Evolutionary conservation across 2,797 vertebrate genomes (phyloP), one percentile per base, ranked within the genome.

Genomic region (Hypotaenidia okinawae): DNA sequence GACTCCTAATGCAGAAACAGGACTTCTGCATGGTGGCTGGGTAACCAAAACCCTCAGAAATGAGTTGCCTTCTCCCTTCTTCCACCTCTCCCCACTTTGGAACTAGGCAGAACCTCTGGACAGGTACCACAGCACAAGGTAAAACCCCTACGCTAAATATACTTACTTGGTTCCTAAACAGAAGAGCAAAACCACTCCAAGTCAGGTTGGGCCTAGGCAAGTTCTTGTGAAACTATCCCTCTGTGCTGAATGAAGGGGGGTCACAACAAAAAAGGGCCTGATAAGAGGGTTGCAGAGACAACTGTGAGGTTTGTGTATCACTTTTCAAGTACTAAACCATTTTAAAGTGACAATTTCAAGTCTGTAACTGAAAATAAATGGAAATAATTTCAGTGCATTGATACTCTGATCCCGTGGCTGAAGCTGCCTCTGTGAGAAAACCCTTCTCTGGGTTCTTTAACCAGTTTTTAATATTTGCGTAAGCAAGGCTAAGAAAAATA

Each of bases 111-210:
- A 63, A 74, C 10, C 28, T 69, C 66, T n/a, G 32, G 25, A 74
- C 24, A 47, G 32, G 47, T 6, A 57, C 8, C 14, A 78, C 47
- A 78, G n/a, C 92, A 7, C 4, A 84, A 77, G 27, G 16, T 10
- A 27, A 90, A 90, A 1, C 0, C 2, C 9, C 41, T 27, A 5
- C 0, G 1, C 14, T n/a, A 61, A 80, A 86, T 17, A 67, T 2
- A 58, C 17, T 30, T 8, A 49, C 10, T 59, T 33, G 17, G 6
- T 67, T 81, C 25, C 25, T 45, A 84, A 70, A 6, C 16, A 59
- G 39, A 81, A 67, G 6, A 32, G 19, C 24, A 77, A 81, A 84
- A 0, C 1, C 13, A 32, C 28, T 21, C 8, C 1, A 72, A 63
- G 25, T 67, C 61, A 84, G 35, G 30, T 2, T 59, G 18, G 5